Base-by-base conservation (phyloP, 1,140 invertebrate genomes). In the Euglossa dilemma region DNA sequence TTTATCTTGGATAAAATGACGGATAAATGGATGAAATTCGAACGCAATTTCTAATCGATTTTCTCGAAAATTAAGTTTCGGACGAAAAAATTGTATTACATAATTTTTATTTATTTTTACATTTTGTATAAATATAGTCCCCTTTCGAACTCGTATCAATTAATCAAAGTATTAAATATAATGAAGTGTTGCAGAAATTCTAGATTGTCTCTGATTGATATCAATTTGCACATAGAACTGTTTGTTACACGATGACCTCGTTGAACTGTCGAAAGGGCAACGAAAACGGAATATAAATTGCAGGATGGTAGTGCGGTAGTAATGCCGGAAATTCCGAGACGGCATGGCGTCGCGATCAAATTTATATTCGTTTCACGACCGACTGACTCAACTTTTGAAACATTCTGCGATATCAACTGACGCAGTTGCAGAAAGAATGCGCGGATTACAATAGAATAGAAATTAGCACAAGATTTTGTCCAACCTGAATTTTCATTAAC, bases 281-380 rank as follows among this genome's bases (percentile, higher is more conserved):
- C 56, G 71, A 59, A 57, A 43, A 59, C 16, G 54, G 54, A 74
- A 74, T 74, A 59, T 43, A 36, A 59, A 74, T 74, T 45, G 14
- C 43, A 73, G 16, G 16, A 59, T 59, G 23, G 52, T 23, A 36
- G 28, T 5, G 70, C 28, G 56, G 23, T 45, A 25, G n/a, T 36
- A 45, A 25, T 59, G 71, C 71, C 71, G 71, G 56, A 74, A 74
- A 74, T 74, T 74, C 71, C 71, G 71, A 74, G 54, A 74, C 71
- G 36, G 71, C 71, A 45, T 59, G 71, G 71, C 36, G 71, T 59
- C 54, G 54, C 56, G 45, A 45, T 45, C 36, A n/a, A 74, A 57
- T 74, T n/a, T 74, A 74, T 59, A 74, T 74, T 74, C 71, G 3
- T 23, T 16, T 59, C 71, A 74, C 71, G 71, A 74, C 25, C 54